Evolutionary conservation across 2,113 vertebrate genomes (phyloP), one percentile per base, ranked within the genome.

Genomic region (Calidris pygmaea): DNA sequence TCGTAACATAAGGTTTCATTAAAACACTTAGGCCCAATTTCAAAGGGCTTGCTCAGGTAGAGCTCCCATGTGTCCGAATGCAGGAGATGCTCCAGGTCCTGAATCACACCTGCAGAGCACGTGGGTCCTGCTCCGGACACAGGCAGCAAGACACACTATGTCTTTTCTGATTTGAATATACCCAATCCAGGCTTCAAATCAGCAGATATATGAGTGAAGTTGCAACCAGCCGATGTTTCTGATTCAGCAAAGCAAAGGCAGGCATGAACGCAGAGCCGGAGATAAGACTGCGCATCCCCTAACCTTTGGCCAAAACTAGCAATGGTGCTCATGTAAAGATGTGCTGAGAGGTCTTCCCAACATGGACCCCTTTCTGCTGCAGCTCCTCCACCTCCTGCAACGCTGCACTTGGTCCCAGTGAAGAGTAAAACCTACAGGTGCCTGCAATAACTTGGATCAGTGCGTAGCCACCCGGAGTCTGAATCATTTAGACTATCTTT

Each of bases 1-100:
- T 96, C 87, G 93, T 85, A 95, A 92, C 70, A 59, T 41, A 79
- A 95, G 72, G 80, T 78, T 95, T 80, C 68, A 45, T 92, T 94
- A 73, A 74, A 89, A 82, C 59, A 67, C 52, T 80, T 43, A 47
- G 52, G 39, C 30, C 43, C 48, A 11, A 3, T 80, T 90, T 89
- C 67, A 74, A 41, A 85, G 48, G 50, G n/a, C 26, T 87, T 4
- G 2, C 52, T 77, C 93, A 93, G 95, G 94, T 95, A 92, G 39
- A 86, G 39, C 26, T 92, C 48, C 74, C 50, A 2, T 15, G 41
- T 5, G 21, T 63, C 41, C 5, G 1, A 72, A 76, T 2, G 24
- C 12, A 43, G 72, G 77, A 41, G 14, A 24, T 1, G 2, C 32
- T 6, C 5, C 0, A 3, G 6, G 50, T 50, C 67, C 72, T 10